Conservation (phyloP, 2,797 vertebrate genomes). For the Remorina albescens region DNA sequence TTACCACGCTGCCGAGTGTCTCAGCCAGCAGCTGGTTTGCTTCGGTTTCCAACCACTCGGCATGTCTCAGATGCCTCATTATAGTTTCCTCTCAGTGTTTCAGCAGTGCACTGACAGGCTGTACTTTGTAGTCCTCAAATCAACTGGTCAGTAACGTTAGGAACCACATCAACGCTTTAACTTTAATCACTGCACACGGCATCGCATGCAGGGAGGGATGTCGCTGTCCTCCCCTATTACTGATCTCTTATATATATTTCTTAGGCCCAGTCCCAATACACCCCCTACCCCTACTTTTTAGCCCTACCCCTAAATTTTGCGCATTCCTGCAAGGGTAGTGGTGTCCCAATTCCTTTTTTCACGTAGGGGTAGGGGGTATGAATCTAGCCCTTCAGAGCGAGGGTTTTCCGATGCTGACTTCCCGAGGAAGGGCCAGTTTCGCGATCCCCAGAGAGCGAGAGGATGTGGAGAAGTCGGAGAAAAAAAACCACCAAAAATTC, state of each 20-base stretch:
- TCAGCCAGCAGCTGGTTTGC: conserved; percentile 48
- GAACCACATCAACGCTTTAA: conserved; percentile 40
- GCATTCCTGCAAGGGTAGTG: too few species aligned
- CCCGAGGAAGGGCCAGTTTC: too few species aligned
- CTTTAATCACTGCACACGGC: conserved; percentile 40
- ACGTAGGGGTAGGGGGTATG: too few species aligned
- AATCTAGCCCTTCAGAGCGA: too few species aligned
- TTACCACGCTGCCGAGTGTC: conserved; percentile 17
- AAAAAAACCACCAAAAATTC: too few species aligned
- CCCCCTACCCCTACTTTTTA: too few species aligned
- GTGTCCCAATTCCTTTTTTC: too few species aligned
- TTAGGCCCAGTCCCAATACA: too few species aligned
- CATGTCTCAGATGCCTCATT: conserved; percentile 62
- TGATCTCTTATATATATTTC: conserved; percentile 30
- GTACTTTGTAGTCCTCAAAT: conserved; percentile 51
- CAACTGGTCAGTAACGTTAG: conserved; percentile 49
- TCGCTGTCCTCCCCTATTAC: conserved; percentile 36
- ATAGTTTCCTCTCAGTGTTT: conserved; percentile 45
- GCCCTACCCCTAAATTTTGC: too few species aligned
- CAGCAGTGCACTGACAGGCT: conserved; percentile 47
- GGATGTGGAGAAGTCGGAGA: too few species aligned
- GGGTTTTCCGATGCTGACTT: too few species aligned
- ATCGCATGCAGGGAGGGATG: conserved; percentile 9
- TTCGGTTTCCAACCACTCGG: conserved; percentile 53
- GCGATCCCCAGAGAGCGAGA: too few species aligned